These are phyloP conservation scores for Pangasius larnaudii DNA, from an alignment of 2,797 vertebrate genomes.

Conservation along the genomic window DNA sequence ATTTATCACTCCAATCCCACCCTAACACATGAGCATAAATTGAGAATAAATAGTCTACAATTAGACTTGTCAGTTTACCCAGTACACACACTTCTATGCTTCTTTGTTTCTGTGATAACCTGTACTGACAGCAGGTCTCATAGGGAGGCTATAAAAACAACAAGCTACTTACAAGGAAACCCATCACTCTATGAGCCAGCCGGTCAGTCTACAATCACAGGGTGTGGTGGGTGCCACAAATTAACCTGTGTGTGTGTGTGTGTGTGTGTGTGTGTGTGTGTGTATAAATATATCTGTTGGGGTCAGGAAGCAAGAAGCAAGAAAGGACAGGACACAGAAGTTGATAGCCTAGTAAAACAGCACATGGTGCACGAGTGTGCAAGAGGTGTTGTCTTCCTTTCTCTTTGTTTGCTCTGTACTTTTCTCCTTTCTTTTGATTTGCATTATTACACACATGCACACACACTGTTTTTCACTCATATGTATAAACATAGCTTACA, in stretches of 20 bases:
- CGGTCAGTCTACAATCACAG: conserved; percentile 34
- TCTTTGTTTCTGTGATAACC: conserved; percentile 50
- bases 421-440: neutral
- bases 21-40: neutral
- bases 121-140: conserved; percentile 42
- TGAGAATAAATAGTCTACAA: conserved; percentile 10
- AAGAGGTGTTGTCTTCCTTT: neutral
- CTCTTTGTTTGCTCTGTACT: neutral
- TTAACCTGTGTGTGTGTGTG: conserved; percentile 9
- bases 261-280: neutral
- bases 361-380: neutral
- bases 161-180: conserved; percentile 37
- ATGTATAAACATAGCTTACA: neutral
- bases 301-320: conserved; percentile 11
- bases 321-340: neutral
- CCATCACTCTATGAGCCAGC: conserved; percentile 16
- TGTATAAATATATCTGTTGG: neutral
- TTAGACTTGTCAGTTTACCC: conserved; percentile 25
- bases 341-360: neutral
- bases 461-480: neutral
- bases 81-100: conserved; percentile 26
- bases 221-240: conserved; percentile 24
- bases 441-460: neutral
- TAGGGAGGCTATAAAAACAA: conserved; percentile 41
- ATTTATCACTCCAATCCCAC: neutral